phyloP scores from a whole-genome alignment of 2,797 vertebrate genomes.

The Mormyrops attenuatus region DNA sequence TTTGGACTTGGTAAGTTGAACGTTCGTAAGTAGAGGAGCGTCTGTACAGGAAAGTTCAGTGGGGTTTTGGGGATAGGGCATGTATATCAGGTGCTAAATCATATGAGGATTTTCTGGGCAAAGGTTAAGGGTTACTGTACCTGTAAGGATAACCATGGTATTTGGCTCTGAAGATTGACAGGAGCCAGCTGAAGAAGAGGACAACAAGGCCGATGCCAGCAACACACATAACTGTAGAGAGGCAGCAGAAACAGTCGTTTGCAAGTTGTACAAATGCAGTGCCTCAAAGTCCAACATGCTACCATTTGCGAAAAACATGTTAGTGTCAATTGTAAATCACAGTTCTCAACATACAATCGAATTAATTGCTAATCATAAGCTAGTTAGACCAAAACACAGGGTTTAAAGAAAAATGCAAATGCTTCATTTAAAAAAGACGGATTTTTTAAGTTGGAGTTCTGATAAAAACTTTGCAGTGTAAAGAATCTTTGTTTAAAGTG shows the following conservation, averaged over 20 bases:
- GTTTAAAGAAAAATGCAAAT: neutral
- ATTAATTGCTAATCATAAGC: neutral
- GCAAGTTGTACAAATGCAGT: neutral
- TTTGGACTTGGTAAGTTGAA: too few relatives aligned
- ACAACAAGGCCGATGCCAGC: constrained; percentile 86
- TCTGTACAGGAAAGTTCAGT: neutral
- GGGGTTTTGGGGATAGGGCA: neutral
- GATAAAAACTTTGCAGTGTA: neutral
- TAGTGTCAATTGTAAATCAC: neutral
- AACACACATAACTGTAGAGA: constrained; percentile 80
- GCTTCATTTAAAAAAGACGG: neutral
- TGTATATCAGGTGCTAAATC: neutral
- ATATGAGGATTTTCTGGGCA: neutral
- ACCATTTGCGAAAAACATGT: neutral
- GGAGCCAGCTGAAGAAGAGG: constrained; percentile 93
- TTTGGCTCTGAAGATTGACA: constrained; percentile 93
- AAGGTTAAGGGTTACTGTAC: constrained; percentile 46
- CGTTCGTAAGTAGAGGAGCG: too few relatives aligned
- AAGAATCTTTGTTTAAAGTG: neutral
- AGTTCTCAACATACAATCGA: neutral
- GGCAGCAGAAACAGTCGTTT: neutral
- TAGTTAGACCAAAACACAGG: neutral
- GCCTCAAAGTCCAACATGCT: neutral
- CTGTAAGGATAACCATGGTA: constrained; percentile 97
- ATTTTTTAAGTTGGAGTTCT: neutral